These are phyloP conservation scores for Amblyraja radiata DNA, from an alignment of 2,797 vertebrate species.

Conservation along the genomic window DNA sequence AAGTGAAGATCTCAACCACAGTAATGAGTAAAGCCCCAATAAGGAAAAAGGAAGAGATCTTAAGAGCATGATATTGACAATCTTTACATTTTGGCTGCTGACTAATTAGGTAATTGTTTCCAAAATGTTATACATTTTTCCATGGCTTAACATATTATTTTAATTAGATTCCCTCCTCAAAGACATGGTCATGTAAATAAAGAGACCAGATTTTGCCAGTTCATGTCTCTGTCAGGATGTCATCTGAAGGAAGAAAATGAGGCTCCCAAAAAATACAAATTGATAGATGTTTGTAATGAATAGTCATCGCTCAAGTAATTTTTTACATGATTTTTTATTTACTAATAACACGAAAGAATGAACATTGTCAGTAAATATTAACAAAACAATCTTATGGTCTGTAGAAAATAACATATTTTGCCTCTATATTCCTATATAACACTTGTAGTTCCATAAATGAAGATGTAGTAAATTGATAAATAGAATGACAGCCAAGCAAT, in stretches of 20 bases:
- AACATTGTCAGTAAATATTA: background rate
- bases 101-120: background rate
- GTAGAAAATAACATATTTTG: background rate
- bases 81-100: background rate
- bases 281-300: background rate
- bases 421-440: background rate
- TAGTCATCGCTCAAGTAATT: background rate
- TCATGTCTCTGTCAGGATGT: background rate
- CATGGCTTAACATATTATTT: background rate
- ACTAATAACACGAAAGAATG: background rate
- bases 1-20: too few species aligned
- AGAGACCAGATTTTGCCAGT: background rate
- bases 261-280: background rate
- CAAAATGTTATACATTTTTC: background rate
- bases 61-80: too few species aligned
- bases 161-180: background rate
- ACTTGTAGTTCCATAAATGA: background rate
- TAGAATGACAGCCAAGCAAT: background rate
- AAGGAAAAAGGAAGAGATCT: too few species aligned
- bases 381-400: background rate
- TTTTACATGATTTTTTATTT: constrained; percentile 8
- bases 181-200: background rate
- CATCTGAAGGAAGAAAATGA: background rate
- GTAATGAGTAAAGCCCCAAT: too few species aligned
- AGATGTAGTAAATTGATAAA: background rate